Base-by-base conservation (phyloP, 2,797 vertebrate species). In the Eulemur mongoz region DNA sequence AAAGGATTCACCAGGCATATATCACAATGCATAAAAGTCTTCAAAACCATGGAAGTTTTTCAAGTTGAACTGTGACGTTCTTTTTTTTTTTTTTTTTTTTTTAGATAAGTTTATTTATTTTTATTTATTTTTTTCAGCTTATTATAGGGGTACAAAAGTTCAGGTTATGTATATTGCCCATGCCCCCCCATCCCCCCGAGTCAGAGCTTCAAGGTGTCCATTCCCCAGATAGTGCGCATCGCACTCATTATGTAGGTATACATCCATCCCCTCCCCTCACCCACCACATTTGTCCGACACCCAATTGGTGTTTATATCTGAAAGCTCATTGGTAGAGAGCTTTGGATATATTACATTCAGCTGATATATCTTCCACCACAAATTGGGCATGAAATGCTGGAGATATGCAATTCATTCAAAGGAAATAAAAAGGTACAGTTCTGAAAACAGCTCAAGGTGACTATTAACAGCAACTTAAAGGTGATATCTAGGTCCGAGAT, bases 351-450 rank as follows among this genome's bases (percentile, higher is more conserved):
- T 79, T 38, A 6, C 18, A 57, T 17, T 78, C 12, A 38, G 22
- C 14, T 50, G 70, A 15, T 38, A 8, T 38, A 0, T 6, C 1
- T 43, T 25, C 22, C 14, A 8, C 8, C 0, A 1, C 10, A 22
- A 57, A 57, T 25, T 25, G 32, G 13, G 17, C n/a, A 13, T 70
- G 18, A 43, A 23, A 15, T 25, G 27, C 65, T 70, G 57, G 86
- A 67, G n/a, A 48, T 32, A 13, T 20, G 57, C 50, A 23, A 23
- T 69, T 30, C 4, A 15, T 65, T n/a, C 57, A 23, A 25, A 84
- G 65, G 57, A 73, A 50, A 14, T 43, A 14, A 38, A 45, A 48
- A 79, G 12, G 2, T 10, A 9, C 6, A 32, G 3, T 52, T 73
- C 27, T 13, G 50, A 61, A 40, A 40, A 32, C 4, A 75, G 45